Percentiles rank a stretch among this genome's conserved stretches.
Conservation (phyloP, 2,888 invertebrate species). For the Lepetodrilus schrolli region DNA sequence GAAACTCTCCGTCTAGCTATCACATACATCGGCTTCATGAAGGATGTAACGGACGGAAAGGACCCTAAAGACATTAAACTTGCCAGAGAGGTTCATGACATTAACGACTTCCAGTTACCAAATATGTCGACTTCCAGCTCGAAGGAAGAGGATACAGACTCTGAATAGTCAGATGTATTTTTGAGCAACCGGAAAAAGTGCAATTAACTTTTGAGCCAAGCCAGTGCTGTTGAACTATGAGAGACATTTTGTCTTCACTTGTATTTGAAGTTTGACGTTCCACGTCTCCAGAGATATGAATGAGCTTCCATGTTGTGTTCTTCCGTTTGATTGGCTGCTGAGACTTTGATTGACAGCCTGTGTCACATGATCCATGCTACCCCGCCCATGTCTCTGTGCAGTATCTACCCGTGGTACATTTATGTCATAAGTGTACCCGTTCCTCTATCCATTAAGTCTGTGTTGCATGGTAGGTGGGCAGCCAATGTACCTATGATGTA, state of each 20-base stretch:
- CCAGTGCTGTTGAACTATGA: conserved; percentile 8
- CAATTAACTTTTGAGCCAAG: not conserved
- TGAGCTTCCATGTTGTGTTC: not conserved
- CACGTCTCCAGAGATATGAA: not conserved
- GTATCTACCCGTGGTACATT: too few relatives aligned
- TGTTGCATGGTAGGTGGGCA: too few relatives aligned
- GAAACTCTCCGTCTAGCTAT: conserved; percentile 95
- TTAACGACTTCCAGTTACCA: conserved; percentile 5
- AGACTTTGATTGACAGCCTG: not conserved
- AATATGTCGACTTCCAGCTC: not conserved
- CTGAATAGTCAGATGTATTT: not conserved
- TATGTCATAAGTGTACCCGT: too few relatives aligned
- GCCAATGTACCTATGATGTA: too few relatives aligned
- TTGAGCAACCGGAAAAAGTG: not conserved
- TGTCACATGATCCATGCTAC: not conserved
- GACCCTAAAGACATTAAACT: conserved; percentile 59
- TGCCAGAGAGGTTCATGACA: conserved; percentile 35
- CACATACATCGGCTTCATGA: conserved; percentile 97
- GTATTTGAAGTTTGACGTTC: not conserved
- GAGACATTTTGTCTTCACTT: not conserved
- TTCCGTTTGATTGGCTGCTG: not conserved
- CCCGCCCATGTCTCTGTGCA: too few relatives aligned
- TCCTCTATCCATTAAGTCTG: too few relatives aligned
- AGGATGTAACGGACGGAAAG: conserved; percentile 81
- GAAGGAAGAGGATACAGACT: conserved; percentile 1